Base-by-base conservation (phyloP, 2,113 vertebrate genomes). In the Porphyrio hochstetteri region DNA sequence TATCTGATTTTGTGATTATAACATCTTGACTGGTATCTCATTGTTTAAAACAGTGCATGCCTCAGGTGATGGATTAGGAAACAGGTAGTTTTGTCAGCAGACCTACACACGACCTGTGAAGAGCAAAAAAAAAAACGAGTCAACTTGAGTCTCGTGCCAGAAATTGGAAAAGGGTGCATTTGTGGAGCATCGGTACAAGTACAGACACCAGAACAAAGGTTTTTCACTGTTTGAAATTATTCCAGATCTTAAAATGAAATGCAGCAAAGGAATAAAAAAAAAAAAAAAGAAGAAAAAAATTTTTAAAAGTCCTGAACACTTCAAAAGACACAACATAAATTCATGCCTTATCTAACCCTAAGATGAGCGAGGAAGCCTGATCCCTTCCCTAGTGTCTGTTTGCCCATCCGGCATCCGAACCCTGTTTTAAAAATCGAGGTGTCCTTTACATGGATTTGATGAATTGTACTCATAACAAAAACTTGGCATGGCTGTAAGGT, bases 141-240 rank as follows among this genome's bases (percentile, higher is more conserved):
- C 48, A 13, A 59, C 88, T 55, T 72, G 70, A 69, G 36, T 69
- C 57, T 91, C 17, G 1, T 79, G 80, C 80, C 89, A 94, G 78
- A 83, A 93, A 77, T 87, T 40, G 82, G 60, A 80, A 82, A 79
- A 91, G 21, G 36, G n/a, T 92, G 64, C 31, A 50, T 90, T 96
- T 95, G 56, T 69, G 72, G 57, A 86, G 56, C 59, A 88, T 88
- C 84, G 85, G 67, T 83, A 64, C 50, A 81, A 78, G 40, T 42
- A 82, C 55, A 84, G 71, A 95, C 61, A 80, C 36, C 52, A 92
- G 81, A 91, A 94, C 46, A 92, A 93, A 85, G 56, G 31, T 25
- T 79, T 94, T 95, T 76, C 35, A 79, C 57, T 50, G 67, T 83
- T 90, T 88, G 38, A 96, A 95, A 97, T 93, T 93, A 94, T 83